Evolutionary conservation across 2,888 invertebrate genomes (phyloP), one percentile per base, ranked within the genome.

Genomic region (Heliconius sara): DNA sequence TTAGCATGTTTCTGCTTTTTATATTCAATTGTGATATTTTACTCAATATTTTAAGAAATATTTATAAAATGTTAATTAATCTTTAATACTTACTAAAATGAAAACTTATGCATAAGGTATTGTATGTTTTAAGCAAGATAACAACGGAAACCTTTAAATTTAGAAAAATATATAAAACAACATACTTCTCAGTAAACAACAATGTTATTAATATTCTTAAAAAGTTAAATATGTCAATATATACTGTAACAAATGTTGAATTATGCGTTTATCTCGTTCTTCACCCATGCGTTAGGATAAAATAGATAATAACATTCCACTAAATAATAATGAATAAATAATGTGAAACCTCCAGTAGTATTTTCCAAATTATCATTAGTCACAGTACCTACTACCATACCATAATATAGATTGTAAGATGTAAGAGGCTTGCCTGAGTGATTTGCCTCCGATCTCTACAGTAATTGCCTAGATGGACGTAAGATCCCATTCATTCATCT

Each of bases 401-500:
- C 76, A 65, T 84, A 81, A 79, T 82, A 78, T 79, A 82, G 79
- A 70, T 80, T 77, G 79, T 83, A 81, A 79, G 79, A 78, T 77
- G 79, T 83, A 81, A 79, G 79, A 78, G 73, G 78, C 76, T 77
- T 76, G 52, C 63, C 80, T 79, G 79, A 79, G 80, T 83, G 83
- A 84, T 83, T 78, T 79, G 80, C 79, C 81, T 79, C 79, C 79
- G 79, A 82, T 83, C 81, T 82, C 81, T 76, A 80, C 73, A 75
- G 76, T 84, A 83, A 83, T 83, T 80, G 78, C 81, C 66, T 76
- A 78, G 76, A 81, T 78, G 78, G 81, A 79, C 79, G 79, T 82
- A 76, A 76, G 76, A 80, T 81, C 79, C 82, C 83, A 83, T 83
- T 77, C 79, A 83, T 83, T 81, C 82, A 82, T 82, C 82, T 84